Percentiles rank a stretch among this genome's conserved stretches.
Conservation (phyloP, 2,888 invertebrate species). For the Cantharis nigra region DNA sequence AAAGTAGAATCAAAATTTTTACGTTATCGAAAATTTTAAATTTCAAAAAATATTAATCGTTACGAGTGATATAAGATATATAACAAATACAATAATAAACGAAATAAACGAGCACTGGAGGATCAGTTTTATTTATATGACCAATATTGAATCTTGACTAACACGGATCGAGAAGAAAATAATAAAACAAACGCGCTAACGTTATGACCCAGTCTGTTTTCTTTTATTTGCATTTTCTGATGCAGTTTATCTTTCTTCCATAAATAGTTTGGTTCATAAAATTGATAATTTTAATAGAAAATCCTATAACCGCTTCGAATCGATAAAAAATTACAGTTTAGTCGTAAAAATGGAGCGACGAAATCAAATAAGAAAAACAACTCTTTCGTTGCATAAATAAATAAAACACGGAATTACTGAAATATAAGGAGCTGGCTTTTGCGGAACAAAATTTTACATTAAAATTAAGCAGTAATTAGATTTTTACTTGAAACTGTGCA, state of each 20-base stretch:
- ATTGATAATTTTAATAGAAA: background rate
- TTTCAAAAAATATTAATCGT: background rate
- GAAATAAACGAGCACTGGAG: background rate
- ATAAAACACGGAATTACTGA: background rate
- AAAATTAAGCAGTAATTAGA: background rate
- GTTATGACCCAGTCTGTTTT: background rate
- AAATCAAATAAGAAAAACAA: background rate
- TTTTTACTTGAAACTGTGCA: background rate
- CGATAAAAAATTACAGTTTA: background rate
- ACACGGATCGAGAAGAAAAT: background rate
- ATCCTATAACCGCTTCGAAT: background rate
- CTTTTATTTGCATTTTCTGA: background rate
- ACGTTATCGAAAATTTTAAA: too few species aligned
- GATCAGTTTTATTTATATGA: background rate
- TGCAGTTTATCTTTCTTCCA: background rate
- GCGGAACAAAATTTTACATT: background rate
- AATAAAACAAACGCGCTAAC: background rate
- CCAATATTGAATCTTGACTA: background rate
- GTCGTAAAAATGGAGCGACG: background rate
- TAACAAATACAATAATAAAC: background rate
- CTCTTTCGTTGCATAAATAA: background rate
- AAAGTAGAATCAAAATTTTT: too few species aligned
- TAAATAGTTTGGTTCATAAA: background rate
- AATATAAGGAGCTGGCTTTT: background rate
- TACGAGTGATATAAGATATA: background rate